Base-by-base conservation (phyloP, 2,113 vertebrate genomes). In the Xerus inauris region DNA sequence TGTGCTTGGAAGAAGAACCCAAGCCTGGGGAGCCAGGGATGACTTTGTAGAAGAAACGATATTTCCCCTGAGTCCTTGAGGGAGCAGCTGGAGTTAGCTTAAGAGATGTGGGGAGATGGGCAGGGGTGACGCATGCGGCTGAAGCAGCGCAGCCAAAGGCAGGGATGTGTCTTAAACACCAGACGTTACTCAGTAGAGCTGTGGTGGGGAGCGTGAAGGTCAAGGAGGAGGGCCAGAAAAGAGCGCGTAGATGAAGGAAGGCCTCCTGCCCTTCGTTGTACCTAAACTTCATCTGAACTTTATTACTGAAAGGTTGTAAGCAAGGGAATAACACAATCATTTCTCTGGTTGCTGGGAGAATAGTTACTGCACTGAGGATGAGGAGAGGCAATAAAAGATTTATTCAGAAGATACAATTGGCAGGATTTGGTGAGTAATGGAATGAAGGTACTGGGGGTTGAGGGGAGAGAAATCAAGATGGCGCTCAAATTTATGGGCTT, bases 391-490 rank as follows among this genome's bases (percentile, higher is more conserved):
- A 26, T 64, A 76, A 57, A 45, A 84, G n/a, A 62, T 95, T 76
- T 91, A 76, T 72, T 92, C 89, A 67, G 69, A 86, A 84, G 67
- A 35, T 75, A 65, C 8, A 71, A n/a, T 54, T 49, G 54, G 22
- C 64, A 96, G 73, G 85, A 86, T 13, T 79, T 54, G 42, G 38
- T 62, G 57, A 90, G 35, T 65, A 30, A 54, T 54, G 30, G 35
- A 1, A 59, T 88, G 14, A 96, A 26, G 9, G 10, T 10, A 22
- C 71, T 93, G 14, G 45, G 4, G 77, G 6, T 54, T 38, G 47
- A 45, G 73, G 45, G 59, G 40, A 85, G 67, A 59, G 38, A 84
- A 72, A 86, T 73, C n/a, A 82, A 97, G n/a, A 83, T 32, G n/a
- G 14, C 7, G 24, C 17, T 79, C 22, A 1, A 16, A 67, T 86